phyloP scores from a whole-genome alignment of 1,140 invertebrate genomes.

The Drosophila parvula region DNA sequence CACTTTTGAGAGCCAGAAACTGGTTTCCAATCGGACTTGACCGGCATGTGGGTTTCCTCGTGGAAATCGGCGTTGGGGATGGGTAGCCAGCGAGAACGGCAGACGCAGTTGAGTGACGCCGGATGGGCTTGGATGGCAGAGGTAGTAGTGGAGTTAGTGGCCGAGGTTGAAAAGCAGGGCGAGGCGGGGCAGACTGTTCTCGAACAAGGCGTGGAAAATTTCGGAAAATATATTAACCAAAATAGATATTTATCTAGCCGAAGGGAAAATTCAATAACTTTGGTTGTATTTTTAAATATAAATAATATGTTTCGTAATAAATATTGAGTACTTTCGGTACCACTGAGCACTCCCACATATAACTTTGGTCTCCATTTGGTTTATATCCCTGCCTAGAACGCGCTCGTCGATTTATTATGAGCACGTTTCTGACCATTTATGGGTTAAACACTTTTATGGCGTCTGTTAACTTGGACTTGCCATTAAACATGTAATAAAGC shows the following conservation, averaged over 20 bases:
- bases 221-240: background rate
- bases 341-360: background rate
- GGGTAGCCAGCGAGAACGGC: conserved; percentile 38
- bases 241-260: background rate
- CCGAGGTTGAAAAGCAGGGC: conserved; percentile 1
- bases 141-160: background rate
- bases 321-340: background rate
- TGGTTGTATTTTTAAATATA: background rate
- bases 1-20: conserved; percentile 53
- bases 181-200: conserved; percentile 5
- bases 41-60: conserved; percentile 68
- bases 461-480: background rate
- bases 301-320: no score
- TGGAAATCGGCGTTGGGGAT: conserved; percentile 48
- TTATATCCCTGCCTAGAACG: conserved; percentile 1
- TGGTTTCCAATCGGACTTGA: conserved; percentile 71
- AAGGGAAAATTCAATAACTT: background rate
- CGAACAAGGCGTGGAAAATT: conserved; percentile 8
- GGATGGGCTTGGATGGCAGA: conserved; percentile 66
- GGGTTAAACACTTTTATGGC: conserved; percentile 10
- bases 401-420: conserved; percentile 8
- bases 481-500: conserved; percentile 31
- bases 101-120: conserved; percentile 57
- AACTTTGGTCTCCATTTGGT: background rate
- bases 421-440: conserved; percentile 14